Evolutionary conservation across 2,888 invertebrate species (phyloP), one percentile per base, ranked within the genome.

Genomic region (Tillus elongatus): DNA sequence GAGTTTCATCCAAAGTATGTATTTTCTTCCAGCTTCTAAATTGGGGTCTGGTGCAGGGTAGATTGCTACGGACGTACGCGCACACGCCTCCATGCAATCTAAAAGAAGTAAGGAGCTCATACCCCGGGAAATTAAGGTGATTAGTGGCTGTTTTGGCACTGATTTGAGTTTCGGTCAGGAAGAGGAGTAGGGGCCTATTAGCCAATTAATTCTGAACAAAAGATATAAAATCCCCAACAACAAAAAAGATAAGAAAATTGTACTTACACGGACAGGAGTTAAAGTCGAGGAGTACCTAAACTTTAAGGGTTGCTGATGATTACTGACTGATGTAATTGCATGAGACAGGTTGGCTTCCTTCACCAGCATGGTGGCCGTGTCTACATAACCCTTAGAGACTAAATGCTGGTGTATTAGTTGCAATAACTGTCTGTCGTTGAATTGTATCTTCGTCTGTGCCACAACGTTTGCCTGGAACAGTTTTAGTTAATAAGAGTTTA

Each of bases 361-460:
- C 51, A 82, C 79, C 43, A 95, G 67, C 33, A 72, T 68, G 1
- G 73, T 66, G 0, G 93, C 92, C 9, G 87, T 77, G 35, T 82
- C 82, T 1, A 58, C 41, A 33, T 85, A 71, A 0, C 88, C 93
- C 52, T 87, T 81, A 2, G 77, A 74, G 16, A 77, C 59, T 35
- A 97, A 71, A 68, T 96, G 93, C 38, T 88, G 83, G 55, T 89
- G 81, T 31, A 98, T 92, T 8, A 98, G 69, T 61, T 92, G 89
- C 49, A 92, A 76, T 19, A 98, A 69, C 63, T 98, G 95, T 30
- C 84, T 79, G 61, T 92, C 90, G 64, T 95, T 91, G 71, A 88
- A 98, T 56, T 84, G 84, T 41, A 98, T 96, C 45, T 86, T 81
- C 0, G 97, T 97, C 66, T 95, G 92, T 0, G 95, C 93, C 1